Evolutionary conservation across 2,797 vertebrate genomes (phyloP).

Genomic region (Benthosema pterotum): DNA sequence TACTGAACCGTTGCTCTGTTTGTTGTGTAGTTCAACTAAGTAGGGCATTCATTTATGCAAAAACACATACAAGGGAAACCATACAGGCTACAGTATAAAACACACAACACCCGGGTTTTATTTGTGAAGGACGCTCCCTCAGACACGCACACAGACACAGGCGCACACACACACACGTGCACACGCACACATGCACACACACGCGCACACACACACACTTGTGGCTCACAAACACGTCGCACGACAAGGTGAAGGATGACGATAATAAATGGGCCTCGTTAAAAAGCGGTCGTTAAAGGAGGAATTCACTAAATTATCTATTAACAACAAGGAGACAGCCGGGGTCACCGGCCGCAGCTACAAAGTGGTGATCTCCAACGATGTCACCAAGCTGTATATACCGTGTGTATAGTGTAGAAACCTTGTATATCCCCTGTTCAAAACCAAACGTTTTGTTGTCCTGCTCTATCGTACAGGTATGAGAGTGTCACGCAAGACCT

Average conservation of each 20-base stretch:
- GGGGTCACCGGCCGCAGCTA: background rate
- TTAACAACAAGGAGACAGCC: constrained; percentile 47
- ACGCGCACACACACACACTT: constrained; percentile 28
- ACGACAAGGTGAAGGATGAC: constrained; percentile 37
- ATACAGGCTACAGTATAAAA: too few relatives aligned
- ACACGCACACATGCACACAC: background rate
- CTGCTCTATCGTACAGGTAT: too few relatives aligned
- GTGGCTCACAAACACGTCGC: constrained; percentile 14
- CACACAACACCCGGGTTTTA: too few relatives aligned
- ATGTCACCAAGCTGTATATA: too few relatives aligned
- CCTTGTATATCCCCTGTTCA: too few relatives aligned
- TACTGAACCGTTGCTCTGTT: too few relatives aligned
- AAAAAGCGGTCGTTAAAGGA: constrained; percentile 63
- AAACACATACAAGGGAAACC: too few relatives aligned
- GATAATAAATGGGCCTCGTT: constrained; percentile 67
- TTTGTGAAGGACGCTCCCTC: too few relatives aligned
- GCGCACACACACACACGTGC: background rate
- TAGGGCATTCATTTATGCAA: background rate
- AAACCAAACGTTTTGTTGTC: too few relatives aligned
- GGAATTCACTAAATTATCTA: constrained; percentile 59
- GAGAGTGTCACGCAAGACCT: too few relatives aligned
- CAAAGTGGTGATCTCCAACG: too few relatives aligned
- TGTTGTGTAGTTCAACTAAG: background rate
- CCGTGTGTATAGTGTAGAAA: too few relatives aligned
- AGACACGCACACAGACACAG: background rate